phyloP scores from a whole-genome alignment of 2,113 vertebrate genomes.

The Tragulus kanchil region DNA sequence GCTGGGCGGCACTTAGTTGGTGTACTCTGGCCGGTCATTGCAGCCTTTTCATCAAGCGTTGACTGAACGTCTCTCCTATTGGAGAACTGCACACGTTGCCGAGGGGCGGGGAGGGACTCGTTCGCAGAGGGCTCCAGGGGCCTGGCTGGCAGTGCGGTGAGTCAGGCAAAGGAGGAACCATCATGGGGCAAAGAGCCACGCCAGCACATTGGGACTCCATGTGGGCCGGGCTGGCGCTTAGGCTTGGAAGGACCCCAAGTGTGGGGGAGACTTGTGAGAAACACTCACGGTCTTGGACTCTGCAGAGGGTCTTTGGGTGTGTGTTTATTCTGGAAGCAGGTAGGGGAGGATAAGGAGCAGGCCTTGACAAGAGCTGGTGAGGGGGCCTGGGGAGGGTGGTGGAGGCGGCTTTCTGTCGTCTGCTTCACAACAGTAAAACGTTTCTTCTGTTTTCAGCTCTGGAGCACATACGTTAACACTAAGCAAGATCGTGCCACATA shows the following conservation, averaged over 20 bases:
- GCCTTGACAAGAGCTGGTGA: not conserved
- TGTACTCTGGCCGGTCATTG: not conserved
- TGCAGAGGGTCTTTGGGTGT: not conserved
- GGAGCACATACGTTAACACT: conserved; percentile 98
- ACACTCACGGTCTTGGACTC: not conserved
- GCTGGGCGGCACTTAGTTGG: not conserved
- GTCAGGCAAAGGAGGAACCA: not conserved
- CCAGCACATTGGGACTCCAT: accelerated
- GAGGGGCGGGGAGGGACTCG: not conserved
- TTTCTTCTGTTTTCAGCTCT: conserved; percentile 89
- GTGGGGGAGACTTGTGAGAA: not conserved
- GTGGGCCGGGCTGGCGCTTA: not conserved
- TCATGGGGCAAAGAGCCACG: too few relatives aligned
- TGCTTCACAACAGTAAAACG: not conserved
- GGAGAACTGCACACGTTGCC: not conserved
- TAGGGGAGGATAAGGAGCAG: not conserved
- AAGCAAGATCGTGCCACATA: conserved; percentile 99
- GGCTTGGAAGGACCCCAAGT: not conserved
- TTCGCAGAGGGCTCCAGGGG: not conserved
- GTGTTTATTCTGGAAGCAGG: not conserved
- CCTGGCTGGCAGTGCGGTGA: not conserved
- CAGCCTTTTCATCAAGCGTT: not conserved
- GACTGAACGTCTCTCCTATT: not conserved
- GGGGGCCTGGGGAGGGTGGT: not conserved
- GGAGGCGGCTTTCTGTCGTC: not conserved